Base-by-base conservation (phyloP, 2,888 invertebrate species). In the Branchellion lobata region DNA sequence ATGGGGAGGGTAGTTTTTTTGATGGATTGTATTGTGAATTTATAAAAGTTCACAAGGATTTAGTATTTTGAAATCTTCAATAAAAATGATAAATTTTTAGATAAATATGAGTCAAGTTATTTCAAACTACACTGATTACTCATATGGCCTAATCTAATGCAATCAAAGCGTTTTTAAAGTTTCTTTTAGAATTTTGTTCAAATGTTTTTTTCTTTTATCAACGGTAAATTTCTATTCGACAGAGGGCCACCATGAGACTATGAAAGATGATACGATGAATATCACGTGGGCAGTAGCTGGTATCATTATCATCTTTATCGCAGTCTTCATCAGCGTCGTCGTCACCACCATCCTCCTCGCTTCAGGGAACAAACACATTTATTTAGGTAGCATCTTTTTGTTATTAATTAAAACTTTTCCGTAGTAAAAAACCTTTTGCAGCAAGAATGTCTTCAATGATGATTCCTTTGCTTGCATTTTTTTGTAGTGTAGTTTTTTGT, bases 261-360 rank as follows among this genome's bases (percentile, higher is more conserved):
- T 18, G 61, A 5, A 18, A 3, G 21, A 5, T 57, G n/a, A 57
- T 14, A n/a, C 21, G 24, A 5, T 57, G 8, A n/a, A n/a, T n/a
- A 57, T 3, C 61, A 57, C 61, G 5, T 57, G 61, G 61, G 61
- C n/a, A 18, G 61, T 57, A 5, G n/a, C 21, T 5, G 61, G 61
- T 3, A n/a, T 57, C 61, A 57, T 57, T 3, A n/a, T 8, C 8
- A 57, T 57, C 61, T 57, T 57, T n/a, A 57, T 57, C 21, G 5
- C 61, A 5, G n/a, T 57, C 61, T 57, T 57, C 61, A 57, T 57
- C 61, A 57, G 5, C 61, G 61, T 57, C 61, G 61, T 57, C 24
- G 24, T 57, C 61, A 57, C 21, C 61, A 57, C 61, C 61, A 57
- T 57, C 61, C 61, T 57, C 21, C 61, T 57, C n/a, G 61, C 61